These are phyloP conservation scores for Chondrilla cf. caribensis DNA, from an alignment of 37 sponge, comb jelly and placozoan species.

Conservation along the genomic window DNA sequence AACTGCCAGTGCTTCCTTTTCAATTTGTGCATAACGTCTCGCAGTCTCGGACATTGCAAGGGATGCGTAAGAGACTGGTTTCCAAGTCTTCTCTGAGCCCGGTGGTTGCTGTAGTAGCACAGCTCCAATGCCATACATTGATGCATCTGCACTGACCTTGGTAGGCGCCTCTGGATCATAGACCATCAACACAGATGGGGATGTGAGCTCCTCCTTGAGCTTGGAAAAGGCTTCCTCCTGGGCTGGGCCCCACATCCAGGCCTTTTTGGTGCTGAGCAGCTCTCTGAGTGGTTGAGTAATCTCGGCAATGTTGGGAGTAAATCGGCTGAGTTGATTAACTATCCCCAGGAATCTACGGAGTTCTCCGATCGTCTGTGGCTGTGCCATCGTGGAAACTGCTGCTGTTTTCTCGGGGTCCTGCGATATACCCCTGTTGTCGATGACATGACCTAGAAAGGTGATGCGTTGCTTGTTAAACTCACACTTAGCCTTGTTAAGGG, in stretches of 20 bases:
- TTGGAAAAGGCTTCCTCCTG: not conserved
- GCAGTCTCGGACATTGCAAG: not conserved
- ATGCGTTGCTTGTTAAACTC: constrained; percentile 14
- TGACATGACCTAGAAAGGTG: constrained; percentile 33
- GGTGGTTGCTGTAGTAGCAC: not conserved
- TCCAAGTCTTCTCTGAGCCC: not conserved
- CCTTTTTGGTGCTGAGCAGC: not conserved
- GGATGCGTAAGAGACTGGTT: not conserved
- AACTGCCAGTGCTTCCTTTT: not conserved
- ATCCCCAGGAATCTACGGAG: constrained; percentile 12
- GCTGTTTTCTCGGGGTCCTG: constrained; percentile 6
- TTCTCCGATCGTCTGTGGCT: not conserved
- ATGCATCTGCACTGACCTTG: constrained; percentile 7
- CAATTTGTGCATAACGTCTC: not conserved
- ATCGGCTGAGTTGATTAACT: not conserved
- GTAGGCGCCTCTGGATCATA: not conserved
- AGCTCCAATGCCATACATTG: constrained; percentile 4
- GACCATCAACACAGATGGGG: not conserved
- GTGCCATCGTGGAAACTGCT: not conserved
- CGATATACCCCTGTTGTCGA: constrained; percentile 21
- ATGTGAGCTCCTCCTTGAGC: not conserved
- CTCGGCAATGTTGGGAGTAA: not conserved
- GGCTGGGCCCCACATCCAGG: constrained; percentile 9
- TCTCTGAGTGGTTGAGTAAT: not conserved
- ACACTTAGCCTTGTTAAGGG: constrained; percentile 36